Percentiles rank a stretch among this genome's conserved stretches.
These are phyloP conservation scores for Calycopis cecrops DNA, from an alignment of 1,140 invertebrate species.

Conservation along the genomic window DNA sequence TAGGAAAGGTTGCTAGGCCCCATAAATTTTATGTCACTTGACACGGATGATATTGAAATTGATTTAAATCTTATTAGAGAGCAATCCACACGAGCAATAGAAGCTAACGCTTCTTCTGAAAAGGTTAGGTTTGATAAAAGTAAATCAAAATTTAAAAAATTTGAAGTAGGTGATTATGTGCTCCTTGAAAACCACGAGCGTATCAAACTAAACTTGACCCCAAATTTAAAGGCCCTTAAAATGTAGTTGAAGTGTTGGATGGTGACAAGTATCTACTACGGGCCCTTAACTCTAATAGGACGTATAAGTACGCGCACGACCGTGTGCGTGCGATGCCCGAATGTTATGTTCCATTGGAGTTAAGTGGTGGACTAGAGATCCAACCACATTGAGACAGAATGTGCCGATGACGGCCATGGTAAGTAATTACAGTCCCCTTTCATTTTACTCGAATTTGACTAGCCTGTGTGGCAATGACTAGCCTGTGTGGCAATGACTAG, in stretches of 20 bases:
- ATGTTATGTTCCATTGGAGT: conserved; percentile 14
- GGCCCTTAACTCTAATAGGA: conserved; percentile 23
- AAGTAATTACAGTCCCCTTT: too few species aligned
- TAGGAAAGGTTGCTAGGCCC: conserved; percentile 24
- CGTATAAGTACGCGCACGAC: conserved; percentile 41
- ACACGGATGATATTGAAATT: conserved; percentile 15
- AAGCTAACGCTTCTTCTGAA: conserved; percentile 11
- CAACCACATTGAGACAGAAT: too few species aligned
- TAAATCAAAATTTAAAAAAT: conserved; percentile 35
- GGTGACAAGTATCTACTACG: conserved; percentile 31
- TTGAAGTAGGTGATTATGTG: conserved; percentile 43
- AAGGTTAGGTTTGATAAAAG: conserved; percentile 31
- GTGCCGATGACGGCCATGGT: neutral
- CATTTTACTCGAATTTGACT: too few species aligned
- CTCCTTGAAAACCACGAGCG: conserved; percentile 42
- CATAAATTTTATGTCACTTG: conserved; percentile 17
- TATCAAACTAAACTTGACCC: conserved; percentile 47
- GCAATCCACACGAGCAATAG: conserved; percentile 13
- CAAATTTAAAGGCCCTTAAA: conserved; percentile 44
- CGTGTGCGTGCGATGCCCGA: conserved; percentile 30
- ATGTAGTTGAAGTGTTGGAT: conserved; percentile 35
- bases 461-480: neutral
- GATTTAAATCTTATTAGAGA: conserved; percentile 19
- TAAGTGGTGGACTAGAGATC: too few species aligned
- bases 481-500: neutral